Evolutionary conservation across 1,140 invertebrate species (phyloP), one percentile per base, ranked within the genome.

Genomic region (Trialeurodes vaporariorum): DNA sequence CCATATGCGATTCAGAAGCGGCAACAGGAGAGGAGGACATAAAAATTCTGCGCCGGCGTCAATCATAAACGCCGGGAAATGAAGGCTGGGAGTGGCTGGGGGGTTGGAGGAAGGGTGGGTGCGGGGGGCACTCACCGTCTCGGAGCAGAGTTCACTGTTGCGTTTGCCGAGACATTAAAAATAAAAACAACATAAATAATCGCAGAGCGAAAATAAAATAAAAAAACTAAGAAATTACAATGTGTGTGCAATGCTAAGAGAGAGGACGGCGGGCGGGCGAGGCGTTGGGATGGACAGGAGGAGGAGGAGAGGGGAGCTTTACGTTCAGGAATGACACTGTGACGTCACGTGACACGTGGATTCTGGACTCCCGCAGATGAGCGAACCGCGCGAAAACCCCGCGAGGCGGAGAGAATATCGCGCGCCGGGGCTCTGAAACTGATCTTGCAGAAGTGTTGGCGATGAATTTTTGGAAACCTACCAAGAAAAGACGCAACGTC

Each of bases 121-220:
- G n/a, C n/a, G n/a, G n/a, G n/a, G n/a, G n/a, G n/a, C n/a, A n/a
- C n/a, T n/a, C n/a, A n/a, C n/a, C n/a, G n/a, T n/a, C n/a, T n/a
- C n/a, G n/a, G n/a, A n/a, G n/a, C n/a, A n/a, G n/a, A n/a, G n/a
- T n/a, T n/a, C n/a, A n/a, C n/a, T n/a, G 34, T 17, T 49, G 5
- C 5, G 34, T 49, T 49, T 49, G 34, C 5, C 34, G 34, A 49
- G 34, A 49, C 34, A 49, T 49, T 49, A 49, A 49, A 49, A 49
- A 49, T 49, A 49, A 49, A 49, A 49, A 49, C 34, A 49, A 49
- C 34, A 49, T 49, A 49, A 49, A 49, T 49, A 49, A 49, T 49
- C 5, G 34, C 34, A 17, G 34, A 49, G 34, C 5, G 34, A 49
- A 49, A 49, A 49, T 49, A 49, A 49, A 49, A n/a, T n/a, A n/a